Conservation (phyloP, 2,888 invertebrate species). For the Drosophila mulleri region DNA sequence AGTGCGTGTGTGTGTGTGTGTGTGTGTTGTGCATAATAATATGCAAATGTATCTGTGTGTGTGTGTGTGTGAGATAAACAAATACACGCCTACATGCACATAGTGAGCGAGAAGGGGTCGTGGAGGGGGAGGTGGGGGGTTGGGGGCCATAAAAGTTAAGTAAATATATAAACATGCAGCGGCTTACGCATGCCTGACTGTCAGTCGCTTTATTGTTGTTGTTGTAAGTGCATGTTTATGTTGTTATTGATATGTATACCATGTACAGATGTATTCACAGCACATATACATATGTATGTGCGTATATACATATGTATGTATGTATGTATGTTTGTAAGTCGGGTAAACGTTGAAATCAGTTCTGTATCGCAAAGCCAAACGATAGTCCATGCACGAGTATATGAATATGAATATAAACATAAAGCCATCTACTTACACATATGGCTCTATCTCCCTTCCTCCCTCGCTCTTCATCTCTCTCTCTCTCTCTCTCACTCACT, state of each 20-base stretch:
- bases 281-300: neutral
- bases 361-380: constrained; percentile 52
- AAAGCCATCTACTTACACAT: constrained; percentile 27
- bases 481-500: too few species aligned
- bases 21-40: constrained; percentile 61
- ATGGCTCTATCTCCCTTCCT: neutral
- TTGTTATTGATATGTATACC: constrained; percentile 70
- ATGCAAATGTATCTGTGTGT: constrained; percentile 53
- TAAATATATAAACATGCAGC: constrained; percentile 76
- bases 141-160: constrained; percentile 66
- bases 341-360: constrained; percentile 75
- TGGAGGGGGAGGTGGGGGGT: neutral
- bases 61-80: constrained; percentile 39
- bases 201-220: constrained; percentile 53
- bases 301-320: too few species aligned
- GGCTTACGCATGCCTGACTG: constrained; percentile 69
- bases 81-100: constrained; percentile 35
- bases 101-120: too few species aligned
- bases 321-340: constrained; percentile 43
- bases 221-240: constrained; percentile 61
- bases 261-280: neutral
- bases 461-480: neutral
- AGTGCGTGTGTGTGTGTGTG: constrained; percentile 23
- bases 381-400: constrained; percentile 28
- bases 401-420: constrained; percentile 48